Evolutionary conservation across 2,113 vertebrate species (phyloP), one percentile per base, ranked within the genome.

Genomic region (Nibea coibor): DNA sequence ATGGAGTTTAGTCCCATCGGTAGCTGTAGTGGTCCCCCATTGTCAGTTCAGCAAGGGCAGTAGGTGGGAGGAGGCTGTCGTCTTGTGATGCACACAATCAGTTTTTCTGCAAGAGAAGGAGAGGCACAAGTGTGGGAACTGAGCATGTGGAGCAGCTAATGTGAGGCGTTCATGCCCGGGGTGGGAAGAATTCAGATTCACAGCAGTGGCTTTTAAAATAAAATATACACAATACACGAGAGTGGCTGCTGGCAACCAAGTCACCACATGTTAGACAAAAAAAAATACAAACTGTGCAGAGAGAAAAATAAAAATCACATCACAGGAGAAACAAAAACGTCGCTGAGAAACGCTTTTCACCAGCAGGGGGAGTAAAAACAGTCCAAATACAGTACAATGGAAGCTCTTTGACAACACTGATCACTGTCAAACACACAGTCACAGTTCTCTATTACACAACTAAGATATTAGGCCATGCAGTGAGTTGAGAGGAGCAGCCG

Each of bases 51-150:
- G 91, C 93, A 94, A 79, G 93, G 93, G 91, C 95, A 95, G 91
- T 95, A 93, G 86, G 94, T 92, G 70, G 93, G 93, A 89, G 91
- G 93, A 82, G 92, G 93, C 86, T 85, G 93, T 91, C 93, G 91
- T 92, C 88, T 92, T 28, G 91, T 92, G 83, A 95, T 94, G 93
- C 93, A 95, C 83, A 95, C 93, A 12, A 95, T 95, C 92, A 96
- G 92, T 93, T 95, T 95, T 93, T 95, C 94, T 95, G 94, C 51
- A 86, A 87, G 53, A 89, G 22, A 86, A 63, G 63, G 64, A 83
- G 43, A 80, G 4, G 51, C 26, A 71, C 1, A 80, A 80, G 43
- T 47, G 24, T 61, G 19, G 31, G 26, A 72, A 31, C 14, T 12
- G 16, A 86, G 24, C 65, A 63, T 15, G 45, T 43, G 11, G 43